A percentile compares a stretch with the other conserved stretches of the same genome.
Evolutionary conservation across 2,797 vertebrate species (phyloP).

Genomic region (Tangara arthus): DNA sequence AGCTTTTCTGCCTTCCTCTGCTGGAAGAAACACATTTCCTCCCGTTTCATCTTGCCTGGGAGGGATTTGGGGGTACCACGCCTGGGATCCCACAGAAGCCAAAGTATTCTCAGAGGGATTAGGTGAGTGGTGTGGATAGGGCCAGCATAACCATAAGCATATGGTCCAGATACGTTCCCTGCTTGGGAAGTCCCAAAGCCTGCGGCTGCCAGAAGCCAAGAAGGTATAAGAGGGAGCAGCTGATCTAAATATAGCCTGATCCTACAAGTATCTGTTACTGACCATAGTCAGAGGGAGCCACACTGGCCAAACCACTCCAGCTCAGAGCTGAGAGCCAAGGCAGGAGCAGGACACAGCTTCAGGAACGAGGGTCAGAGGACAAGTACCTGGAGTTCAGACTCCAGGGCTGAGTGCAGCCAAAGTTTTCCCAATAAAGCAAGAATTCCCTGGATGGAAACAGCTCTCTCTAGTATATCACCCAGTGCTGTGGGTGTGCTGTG

Average conservation of each 20-base stretch:
- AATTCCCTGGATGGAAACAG: neutral
- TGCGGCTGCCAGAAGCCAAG: neutral
- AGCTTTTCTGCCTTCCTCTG: neutral
- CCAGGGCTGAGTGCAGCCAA: neutral
- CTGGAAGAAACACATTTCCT: neutral
- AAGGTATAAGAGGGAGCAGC: neutral
- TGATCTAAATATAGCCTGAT: conserved; percentile 17
- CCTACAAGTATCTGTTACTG: neutral
- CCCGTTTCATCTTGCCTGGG: accelerated
- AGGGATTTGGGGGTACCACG: neutral
- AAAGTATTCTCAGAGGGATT: neutral
- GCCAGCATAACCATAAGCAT: neutral
- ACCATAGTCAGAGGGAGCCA: neutral
- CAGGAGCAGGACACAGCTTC: neutral
- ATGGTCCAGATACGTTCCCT: neutral
- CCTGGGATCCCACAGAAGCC: neutral
- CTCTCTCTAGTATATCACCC: neutral
- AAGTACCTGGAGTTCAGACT: neutral
- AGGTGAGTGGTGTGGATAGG: accelerated
- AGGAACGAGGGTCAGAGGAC: neutral
- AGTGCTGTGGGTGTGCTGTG: neutral
- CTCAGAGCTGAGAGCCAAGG: neutral
- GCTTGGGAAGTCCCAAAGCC: neutral
- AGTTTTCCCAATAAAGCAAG: neutral
- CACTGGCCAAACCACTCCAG: neutral